Conservation (phyloP, 2,888 invertebrate species). For the Myopa testacea region DNA sequence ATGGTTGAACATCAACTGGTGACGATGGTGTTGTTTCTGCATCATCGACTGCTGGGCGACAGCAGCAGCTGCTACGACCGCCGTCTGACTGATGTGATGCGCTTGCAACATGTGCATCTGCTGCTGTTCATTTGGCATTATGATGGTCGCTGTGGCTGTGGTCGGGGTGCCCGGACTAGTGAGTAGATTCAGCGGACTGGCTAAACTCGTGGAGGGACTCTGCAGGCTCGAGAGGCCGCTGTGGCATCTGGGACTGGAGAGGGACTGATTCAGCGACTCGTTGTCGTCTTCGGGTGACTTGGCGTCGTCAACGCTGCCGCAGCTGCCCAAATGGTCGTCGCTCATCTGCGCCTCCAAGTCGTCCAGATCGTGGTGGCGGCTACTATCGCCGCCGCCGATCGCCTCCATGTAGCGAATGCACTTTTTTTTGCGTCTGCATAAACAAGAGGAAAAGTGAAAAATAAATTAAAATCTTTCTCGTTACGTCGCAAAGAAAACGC, state of each 20-base stretch:
- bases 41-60: slow-evolving; percentile 42
- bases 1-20: slow-evolving; percentile 32
- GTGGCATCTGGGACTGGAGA: slow-evolving; percentile 73
- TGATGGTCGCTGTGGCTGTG: slow-evolving; percentile 28
- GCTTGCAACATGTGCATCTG: slow-evolving; percentile 46
- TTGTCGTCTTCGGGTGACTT: slow-evolving; percentile 77
- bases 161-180: slow-evolving; percentile 71
- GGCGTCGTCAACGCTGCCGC: slow-evolving; percentile 81
- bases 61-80: slow-evolving; percentile 45
- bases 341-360: slow-evolving; percentile 50
- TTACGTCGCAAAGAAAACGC: neutral
- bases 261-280: slow-evolving; percentile 74
- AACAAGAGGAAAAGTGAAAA: slow-evolving; percentile 33
- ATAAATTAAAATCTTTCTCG: neutral
- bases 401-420: slow-evolving; percentile 96
- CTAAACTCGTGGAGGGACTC: slow-evolving; percentile 79
- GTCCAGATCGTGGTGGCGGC: slow-evolving; percentile 67
- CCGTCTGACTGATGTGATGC: slow-evolving; percentile 47
- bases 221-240: slow-evolving; percentile 76
- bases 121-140: slow-evolving; percentile 30
- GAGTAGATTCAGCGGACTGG: slow-evolving; percentile 81
- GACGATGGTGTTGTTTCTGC: slow-evolving; percentile 40
- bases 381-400: slow-evolving; percentile 75
- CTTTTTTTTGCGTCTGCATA: slow-evolving; percentile 88
- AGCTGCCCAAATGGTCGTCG: slow-evolving; percentile 79